Conservation (phyloP, 2,888 invertebrate genomes). For the Ecliptopera silaceata region DNA sequence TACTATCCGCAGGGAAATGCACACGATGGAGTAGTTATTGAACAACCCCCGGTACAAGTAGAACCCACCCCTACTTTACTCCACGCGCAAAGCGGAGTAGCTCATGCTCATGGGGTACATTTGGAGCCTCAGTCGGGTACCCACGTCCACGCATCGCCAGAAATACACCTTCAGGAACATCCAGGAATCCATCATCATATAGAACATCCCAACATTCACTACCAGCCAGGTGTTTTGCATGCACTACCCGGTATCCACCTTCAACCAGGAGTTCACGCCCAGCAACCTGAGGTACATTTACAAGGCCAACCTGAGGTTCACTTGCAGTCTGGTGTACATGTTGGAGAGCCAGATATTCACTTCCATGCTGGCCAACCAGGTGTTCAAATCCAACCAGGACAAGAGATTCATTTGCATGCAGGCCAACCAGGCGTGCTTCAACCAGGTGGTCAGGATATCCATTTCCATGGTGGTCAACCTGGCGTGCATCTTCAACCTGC, state of each 20-base stretch:
- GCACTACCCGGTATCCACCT: constrained; percentile 33
- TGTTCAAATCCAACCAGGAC: constrained; percentile 28
- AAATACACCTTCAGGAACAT: constrained; percentile 39
- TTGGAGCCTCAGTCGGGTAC: constrained; percentile 38
- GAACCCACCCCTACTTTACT: constrained; percentile 47
- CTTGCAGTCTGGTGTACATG: constrained; percentile 31
- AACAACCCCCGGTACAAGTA: constrained; percentile 48
- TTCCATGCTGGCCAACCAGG: constrained; percentile 22
- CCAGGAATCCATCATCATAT: constrained; percentile 36
- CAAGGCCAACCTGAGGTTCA: constrained; percentile 40
- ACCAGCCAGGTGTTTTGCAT: constrained; percentile 38
- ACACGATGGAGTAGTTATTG: constrained; percentile 48
- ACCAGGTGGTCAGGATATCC: constrained; percentile 24
- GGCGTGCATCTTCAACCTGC: constrained; percentile 33
- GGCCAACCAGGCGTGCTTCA: constrained; percentile 32
- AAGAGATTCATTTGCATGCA: constrained; percentile 31
- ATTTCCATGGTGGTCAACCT: constrained; percentile 31
- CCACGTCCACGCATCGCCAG: constrained; percentile 39
- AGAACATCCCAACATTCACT: constrained; percentile 27
- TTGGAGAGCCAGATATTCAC: constrained; percentile 31
- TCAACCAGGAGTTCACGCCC: constrained; percentile 32
- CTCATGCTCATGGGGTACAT: constrained; percentile 39
- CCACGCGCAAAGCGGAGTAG: constrained; percentile 30
- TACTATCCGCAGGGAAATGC: constrained; percentile 40
- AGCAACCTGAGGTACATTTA: constrained; percentile 29